phyloP scores from a whole-genome alignment of 2,797 vertebrate genomes.

The Neopelma chrysocephalum region DNA sequence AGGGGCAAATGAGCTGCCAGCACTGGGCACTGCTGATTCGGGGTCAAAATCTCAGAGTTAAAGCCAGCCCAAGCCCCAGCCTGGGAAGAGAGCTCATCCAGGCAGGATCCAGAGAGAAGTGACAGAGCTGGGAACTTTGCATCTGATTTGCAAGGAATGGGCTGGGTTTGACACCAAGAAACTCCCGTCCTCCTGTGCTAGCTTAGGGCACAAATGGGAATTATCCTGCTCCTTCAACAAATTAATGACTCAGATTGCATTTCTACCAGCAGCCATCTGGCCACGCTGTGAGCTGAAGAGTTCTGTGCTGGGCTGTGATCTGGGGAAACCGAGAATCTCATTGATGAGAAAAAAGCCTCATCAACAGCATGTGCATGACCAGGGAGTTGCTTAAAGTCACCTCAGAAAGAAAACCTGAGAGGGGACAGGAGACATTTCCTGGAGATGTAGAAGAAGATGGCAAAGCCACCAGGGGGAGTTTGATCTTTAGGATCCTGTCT shows the following conservation, averaged over 20 bases:
- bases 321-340: neutral
- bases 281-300: rapidly evolving
- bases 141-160: neutral
- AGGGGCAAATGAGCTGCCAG: neutral
- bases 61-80: neutral
- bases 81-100: neutral
- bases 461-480: neutral
- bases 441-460: neutral
- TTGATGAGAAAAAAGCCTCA: neutral
- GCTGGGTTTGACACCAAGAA: neutral
- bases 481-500: rapidly evolving
- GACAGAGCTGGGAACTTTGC: neutral
- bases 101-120: neutral
- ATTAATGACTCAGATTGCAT: rapidly evolving
- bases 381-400: neutral
- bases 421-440: neutral
- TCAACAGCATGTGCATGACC: neutral
- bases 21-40: rapidly evolving
- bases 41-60: neutral
- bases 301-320: neutral
- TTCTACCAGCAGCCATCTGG: neutral
- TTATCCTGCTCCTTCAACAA: neutral
- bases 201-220: neutral
- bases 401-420: neutral
- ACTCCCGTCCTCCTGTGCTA: rapidly evolving